phyloP scores from a whole-genome alignment of 2,797 vertebrate species.

The Lateolabrax maculatus region DNA sequence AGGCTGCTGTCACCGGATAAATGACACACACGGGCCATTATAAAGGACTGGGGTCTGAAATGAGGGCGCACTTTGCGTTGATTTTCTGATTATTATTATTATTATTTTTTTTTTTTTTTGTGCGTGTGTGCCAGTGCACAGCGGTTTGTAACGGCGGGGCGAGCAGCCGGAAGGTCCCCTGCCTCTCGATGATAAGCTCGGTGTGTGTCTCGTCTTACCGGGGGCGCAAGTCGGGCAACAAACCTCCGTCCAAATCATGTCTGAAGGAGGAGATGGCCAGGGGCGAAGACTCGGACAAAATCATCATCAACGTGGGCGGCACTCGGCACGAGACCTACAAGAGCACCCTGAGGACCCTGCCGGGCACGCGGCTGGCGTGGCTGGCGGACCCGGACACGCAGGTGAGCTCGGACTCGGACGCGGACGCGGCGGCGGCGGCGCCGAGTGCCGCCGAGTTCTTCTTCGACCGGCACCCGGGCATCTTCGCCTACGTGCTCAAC shows the following conservation, averaged over 20 bases:
- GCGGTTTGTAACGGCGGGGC: conserved; percentile 37
- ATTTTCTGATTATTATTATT: conserved; percentile 61
- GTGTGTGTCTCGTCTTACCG: conserved; percentile 99
- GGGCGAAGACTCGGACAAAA: conserved; percentile 96
- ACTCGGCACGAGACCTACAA: conserved; percentile 98
- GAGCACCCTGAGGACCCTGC: conserved; percentile 95
- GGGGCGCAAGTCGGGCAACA: conserved; percentile 98
- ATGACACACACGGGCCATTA: conserved; percentile 24
- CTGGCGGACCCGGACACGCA: conserved; percentile 91
- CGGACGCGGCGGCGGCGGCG: conserved; percentile 76
- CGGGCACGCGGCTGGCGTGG: conserved; percentile 96
- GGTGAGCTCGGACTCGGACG: conserved; percentile 84
- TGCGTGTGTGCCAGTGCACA: conserved; percentile 19
- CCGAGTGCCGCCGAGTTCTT: conserved; percentile 89
- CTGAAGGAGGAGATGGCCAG: conserved; percentile 97
- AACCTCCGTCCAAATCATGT: conserved; percentile 99
- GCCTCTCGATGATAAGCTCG: conserved; percentile 96
- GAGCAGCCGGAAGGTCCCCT: conserved; percentile 72
- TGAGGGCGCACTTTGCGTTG: conserved; percentile 52
- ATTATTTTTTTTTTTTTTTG: too few relatives aligned
- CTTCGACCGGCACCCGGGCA: conserved; percentile 97
- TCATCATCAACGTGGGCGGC: conserved; percentile 97
- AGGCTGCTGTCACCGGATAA: background rate
- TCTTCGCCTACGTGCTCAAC: conserved; percentile 98
- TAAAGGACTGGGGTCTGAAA: conserved; percentile 41